Evolutionary conservation across 2,113 vertebrate genomes (phyloP).

Genomic region (Odobenus rosmarus): DNA sequence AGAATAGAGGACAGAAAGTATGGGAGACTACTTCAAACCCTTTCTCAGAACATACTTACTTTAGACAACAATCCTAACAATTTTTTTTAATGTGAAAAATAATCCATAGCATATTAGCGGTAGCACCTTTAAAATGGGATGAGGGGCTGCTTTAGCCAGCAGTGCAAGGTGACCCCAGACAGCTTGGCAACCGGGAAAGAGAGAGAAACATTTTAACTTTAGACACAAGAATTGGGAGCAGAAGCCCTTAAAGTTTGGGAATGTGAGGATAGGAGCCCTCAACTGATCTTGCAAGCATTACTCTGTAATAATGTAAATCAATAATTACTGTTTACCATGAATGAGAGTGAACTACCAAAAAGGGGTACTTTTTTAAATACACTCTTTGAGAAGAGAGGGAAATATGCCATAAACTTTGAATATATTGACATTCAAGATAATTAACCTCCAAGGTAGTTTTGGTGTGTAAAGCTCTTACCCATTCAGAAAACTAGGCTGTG

Average conservation of each 20-base stretch:
- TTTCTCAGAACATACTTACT: not conserved
- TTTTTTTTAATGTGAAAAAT: not conserved
- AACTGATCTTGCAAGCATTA: not conserved
- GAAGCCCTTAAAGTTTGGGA: not conserved
- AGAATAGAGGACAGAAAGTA: not conserved
- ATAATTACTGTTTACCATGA: not conserved
- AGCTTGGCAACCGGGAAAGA: not conserved
- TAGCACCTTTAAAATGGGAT: not conserved
- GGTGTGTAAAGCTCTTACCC: constrained; percentile 16
- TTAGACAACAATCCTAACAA: not conserved
- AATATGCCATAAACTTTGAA: constrained; percentile 37
- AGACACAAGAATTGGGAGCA: not conserved
- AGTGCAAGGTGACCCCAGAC: not conserved
- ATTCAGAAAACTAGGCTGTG: constrained; percentile 70
- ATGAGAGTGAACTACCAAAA: not conserved
- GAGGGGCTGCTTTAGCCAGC: not conserved
- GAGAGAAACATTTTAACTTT: not conserved
- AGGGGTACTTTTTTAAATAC: not conserved
- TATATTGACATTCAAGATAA: constrained; percentile 51
- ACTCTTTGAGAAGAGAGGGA: constrained; percentile 40
- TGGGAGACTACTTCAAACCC: not conserved
- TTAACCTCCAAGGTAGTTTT: constrained; percentile 59
- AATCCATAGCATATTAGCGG: not conserved
- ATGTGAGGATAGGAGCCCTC: not conserved
- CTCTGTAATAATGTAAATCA: not conserved